Base-by-base conservation (phyloP, 2,888 invertebrate species). In the Megalurothrips usitatus region DNA sequence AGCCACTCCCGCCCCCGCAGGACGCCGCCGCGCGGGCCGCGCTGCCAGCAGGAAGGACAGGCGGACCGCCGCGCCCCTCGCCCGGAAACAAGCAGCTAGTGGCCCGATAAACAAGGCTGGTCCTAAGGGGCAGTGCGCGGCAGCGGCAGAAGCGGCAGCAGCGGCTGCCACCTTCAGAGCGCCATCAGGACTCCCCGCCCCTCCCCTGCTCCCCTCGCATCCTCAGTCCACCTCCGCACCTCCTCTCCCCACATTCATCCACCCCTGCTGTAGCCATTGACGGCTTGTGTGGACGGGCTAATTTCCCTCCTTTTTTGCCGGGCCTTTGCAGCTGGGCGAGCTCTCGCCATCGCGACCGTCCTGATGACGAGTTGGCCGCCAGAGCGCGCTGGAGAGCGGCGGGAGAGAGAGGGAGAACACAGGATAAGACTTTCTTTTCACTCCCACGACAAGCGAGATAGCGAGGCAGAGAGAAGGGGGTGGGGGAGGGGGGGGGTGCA, bases 81-180 rank as follows among this genome's bases (percentile, higher is more conserved):
- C 23, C 68, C 68, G 68, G 68, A 75, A 75, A 75, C 68, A 75
- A 75, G 68, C 68, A 75, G 68, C 68, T 75, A 75, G 68, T 75
- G 68, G 68, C 68, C 68, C 68, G 68, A 75, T 75, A 75, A 75
- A 75, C 68, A 75, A 75, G 68, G 68, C 68, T 6, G 68, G 68
- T 26, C 68, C 68, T 75, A 75, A 75, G 68, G 68, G 68, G 68
- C 68, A 26, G 68, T 26, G 26, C 26, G 34, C 23, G 68, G 14
- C 52, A 52, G 49, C 49, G 49, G 10, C 49, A 52, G 52, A 6
- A 49, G 49, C 49, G 52, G 14, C 52, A 52, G 52, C n/a, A n/a
- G n/a, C n/a, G n/a, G n/a, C 58, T 58, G 68, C 68, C 68, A 75
- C 23, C 68, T 68, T n/a, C 68, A 68, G 23, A 23, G 68, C 68